Conservation (phyloP, 2,113 vertebrate species). For the Hippocampus mohnikei region DNA sequence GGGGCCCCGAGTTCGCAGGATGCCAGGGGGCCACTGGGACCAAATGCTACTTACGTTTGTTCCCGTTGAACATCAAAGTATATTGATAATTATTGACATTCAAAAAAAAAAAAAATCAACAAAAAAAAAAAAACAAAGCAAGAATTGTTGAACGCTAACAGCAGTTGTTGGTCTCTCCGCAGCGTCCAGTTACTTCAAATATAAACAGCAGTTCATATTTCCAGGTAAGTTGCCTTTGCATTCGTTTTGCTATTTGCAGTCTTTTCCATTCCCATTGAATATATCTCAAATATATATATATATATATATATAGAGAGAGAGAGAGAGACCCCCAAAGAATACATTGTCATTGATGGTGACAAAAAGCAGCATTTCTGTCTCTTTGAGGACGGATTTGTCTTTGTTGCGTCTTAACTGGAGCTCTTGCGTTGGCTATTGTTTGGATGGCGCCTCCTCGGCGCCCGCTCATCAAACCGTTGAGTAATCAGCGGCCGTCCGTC, state of each 20-base stretch:
- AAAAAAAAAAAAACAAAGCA: not conserved
- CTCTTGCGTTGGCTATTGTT: not conserved
- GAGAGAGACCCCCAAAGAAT: not conserved
- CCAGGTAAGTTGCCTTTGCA: slow-evolving; percentile 79
- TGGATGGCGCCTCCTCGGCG: not conserved
- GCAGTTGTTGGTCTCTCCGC: slow-evolving; percentile 35
- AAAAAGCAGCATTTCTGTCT: too few relatives aligned
- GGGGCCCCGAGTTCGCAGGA: too few relatives aligned
- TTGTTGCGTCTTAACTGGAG: not conserved
- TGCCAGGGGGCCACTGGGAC: too few relatives aligned
- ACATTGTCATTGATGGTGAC: too few relatives aligned
- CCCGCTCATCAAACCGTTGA: not conserved
- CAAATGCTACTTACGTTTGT: too few relatives aligned
- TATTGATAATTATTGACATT: not conserved
- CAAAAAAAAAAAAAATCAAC: not conserved
- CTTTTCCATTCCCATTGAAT: too few relatives aligned
- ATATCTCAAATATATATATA: too few relatives aligned
- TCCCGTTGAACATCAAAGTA: too few relatives aligned
- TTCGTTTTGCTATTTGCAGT: not conserved
- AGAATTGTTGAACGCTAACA: not conserved
- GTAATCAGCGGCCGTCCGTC: not conserved
- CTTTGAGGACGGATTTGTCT: too few relatives aligned
- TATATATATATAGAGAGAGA: too few relatives aligned
- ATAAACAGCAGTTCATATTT: slow-evolving; percentile 99
- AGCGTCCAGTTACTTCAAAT: slow-evolving; percentile 98